Base-by-base conservation (phyloP, 2,113 vertebrate species). In the Sardina pilchardus region DNA sequence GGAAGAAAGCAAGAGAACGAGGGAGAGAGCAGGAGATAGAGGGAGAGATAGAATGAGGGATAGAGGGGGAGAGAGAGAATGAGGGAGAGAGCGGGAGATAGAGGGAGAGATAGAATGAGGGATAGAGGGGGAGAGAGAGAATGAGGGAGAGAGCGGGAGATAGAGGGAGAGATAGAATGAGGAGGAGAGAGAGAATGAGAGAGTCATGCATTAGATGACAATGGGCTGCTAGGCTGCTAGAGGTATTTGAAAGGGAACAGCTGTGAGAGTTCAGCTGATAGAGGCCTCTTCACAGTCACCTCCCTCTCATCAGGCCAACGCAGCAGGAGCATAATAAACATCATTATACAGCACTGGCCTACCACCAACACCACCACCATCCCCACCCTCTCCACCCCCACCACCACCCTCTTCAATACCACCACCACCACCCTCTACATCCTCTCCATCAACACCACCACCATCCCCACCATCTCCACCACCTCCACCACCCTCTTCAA, bases 1-100 rank as follows among this genome's bases (percentile, higher is more conserved):
- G 89, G 92, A 88, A 90, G 91, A 82, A 86, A 81, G 93, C 91
- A 88, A 92, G 92, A 92, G 91, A 84, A 91, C 91, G 87, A 67
- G 82, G 84, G 80, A 91, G 88, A 87, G 93, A 94, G 4, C 39
- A 90, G 91, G 90, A 90, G 67, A 75, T 84, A 81, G 26, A 84
- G 81, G 26, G 39, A 85, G 85, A 53, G 21, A 2, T 10, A 81
- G 86, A 81, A 91, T 87, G 86, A 19, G 53, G 42, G 90, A 90
- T n/a, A 63, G 85, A 86, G 26, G 84, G 81, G 26, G 39, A 85
- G 85, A 53, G 21, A 2, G 8, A 81, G 86, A 81, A 91, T 87
- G 86, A 19, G 53, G 42, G 90, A 90, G 63, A 71, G 84, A 82
- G 59, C 86, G 87, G 34, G 39, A 84, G 81, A 36, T 17, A 84